These are phyloP conservation scores for Gorsachius goisagi DNA, from an alignment of 2,113 vertebrate species.

Conservation along the genomic window DNA sequence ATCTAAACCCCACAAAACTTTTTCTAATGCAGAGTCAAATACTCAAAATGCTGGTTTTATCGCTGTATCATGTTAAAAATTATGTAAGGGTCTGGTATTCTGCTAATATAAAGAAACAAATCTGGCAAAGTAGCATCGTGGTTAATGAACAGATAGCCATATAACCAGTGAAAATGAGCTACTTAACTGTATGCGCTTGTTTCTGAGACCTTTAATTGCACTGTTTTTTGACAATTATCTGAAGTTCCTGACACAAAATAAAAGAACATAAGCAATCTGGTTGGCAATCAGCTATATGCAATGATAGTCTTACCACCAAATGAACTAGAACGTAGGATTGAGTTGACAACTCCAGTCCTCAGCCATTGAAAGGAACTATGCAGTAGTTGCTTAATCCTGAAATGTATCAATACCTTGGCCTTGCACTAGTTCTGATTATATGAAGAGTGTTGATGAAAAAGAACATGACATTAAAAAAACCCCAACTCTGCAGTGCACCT, in stretches of 20 bases:
- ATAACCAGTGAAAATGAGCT: neutral
- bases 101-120: neutral
- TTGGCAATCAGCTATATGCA: neutral
- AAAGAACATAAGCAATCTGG: neutral
- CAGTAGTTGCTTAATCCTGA: neutral
- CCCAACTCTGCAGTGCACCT: neutral
- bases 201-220: neutral
- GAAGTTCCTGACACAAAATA: neutral
- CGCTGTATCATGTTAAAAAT: neutral
- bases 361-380: neutral
- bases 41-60: neutral
- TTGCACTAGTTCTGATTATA: neutral
- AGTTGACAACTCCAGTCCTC: neutral
- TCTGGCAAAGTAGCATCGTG: neutral
- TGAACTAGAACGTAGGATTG: neutral
- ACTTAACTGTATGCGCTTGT: neutral
- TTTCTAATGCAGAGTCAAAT: neutral
- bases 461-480: neutral
- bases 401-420: neutral
- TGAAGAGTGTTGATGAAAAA: neutral
- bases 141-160: neutral
- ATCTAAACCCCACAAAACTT: neutral
- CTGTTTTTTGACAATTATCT: neutral
- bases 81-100: neutral
- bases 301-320: neutral